Evolutionary conservation across 1,140 invertebrate species (phyloP).

Genomic region (Tyrophagus putrescentiae): DNA sequence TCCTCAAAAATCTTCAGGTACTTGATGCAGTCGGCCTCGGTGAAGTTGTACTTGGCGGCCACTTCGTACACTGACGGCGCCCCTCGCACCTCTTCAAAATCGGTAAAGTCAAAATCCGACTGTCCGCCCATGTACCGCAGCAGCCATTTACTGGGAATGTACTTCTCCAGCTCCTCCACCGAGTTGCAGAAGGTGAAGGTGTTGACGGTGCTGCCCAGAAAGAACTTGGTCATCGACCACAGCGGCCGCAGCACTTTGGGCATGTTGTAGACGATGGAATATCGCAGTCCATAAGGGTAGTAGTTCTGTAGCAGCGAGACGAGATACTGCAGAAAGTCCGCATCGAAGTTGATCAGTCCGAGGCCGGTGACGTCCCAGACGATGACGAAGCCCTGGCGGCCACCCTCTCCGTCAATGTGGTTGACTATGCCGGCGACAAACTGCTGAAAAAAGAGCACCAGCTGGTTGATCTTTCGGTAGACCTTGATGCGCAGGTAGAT

Average conservation of each 20-base stretch:
- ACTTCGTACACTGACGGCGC: not conserved
- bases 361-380: conserved; percentile 8
- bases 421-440: not conserved
- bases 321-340: conserved; percentile 8
- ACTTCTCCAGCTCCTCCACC: conserved; percentile 19
- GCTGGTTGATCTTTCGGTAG: not conserved
- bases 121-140: conserved; percentile 23
- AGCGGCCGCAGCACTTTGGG: conserved; percentile 1
- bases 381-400: not conserved
- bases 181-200: conserved; percentile 21
- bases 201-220: not conserved
- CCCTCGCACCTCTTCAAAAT: no score
- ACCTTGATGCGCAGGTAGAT: conserved; percentile 13
- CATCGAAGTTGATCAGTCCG: conserved; percentile 4
- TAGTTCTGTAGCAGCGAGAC: conserved; percentile 1
- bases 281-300: conserved; percentile 9
- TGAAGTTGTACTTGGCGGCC: not conserved
- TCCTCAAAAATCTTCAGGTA: conserved; percentile 2
- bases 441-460: not conserved
- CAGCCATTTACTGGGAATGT: conserved; percentile 19
- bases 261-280: conserved; percentile 16
- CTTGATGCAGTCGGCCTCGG: not conserved
- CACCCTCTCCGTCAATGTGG: not conserved
- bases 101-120: not conserved
- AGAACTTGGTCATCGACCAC: conserved; percentile 1